phyloP scores from a whole-genome alignment of 1,140 invertebrate species.

The Trypoxylus dichotomus region DNA sequence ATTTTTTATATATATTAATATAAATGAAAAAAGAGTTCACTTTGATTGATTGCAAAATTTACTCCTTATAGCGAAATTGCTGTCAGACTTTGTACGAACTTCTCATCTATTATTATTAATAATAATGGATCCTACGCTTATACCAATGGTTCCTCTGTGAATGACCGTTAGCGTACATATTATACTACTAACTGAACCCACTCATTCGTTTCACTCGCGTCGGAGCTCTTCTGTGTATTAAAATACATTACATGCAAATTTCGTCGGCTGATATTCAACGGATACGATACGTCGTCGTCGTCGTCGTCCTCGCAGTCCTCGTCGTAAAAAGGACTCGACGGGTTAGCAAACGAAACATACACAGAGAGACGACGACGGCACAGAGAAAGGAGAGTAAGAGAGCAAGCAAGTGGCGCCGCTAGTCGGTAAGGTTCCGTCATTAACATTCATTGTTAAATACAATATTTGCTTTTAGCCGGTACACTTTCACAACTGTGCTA shows the following conservation, averaged over 20 bases:
- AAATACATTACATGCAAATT: constrained; percentile 45
- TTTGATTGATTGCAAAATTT: too few relatives aligned
- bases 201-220: constrained; percentile 14
- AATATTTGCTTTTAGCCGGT: constrained; percentile 44
- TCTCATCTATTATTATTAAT: too few relatives aligned
- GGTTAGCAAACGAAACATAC: not conserved
- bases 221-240: constrained; percentile 17
- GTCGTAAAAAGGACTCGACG: constrained; percentile 35
- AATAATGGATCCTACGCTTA: too few relatives aligned
- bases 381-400: too few relatives aligned
- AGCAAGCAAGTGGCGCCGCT: not conserved
- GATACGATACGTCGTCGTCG: too few relatives aligned
- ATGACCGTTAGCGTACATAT: not conserved
- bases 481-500: constrained; percentile 42
- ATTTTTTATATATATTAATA: too few relatives aligned
- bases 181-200: not conserved
- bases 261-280: constrained; percentile 40
- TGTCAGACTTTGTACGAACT: too few relatives aligned
- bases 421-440: constrained; percentile 33
- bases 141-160: not conserved
- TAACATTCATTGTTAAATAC: constrained; percentile 46
- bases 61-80: too few relatives aligned
- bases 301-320: constrained; percentile 40
- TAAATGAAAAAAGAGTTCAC: too few relatives aligned
- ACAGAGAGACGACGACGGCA: constrained; percentile 8